Evolutionary conservation across 2,113 vertebrate genomes (phyloP).

Genomic region (Bagarius yarrelli): DNA sequence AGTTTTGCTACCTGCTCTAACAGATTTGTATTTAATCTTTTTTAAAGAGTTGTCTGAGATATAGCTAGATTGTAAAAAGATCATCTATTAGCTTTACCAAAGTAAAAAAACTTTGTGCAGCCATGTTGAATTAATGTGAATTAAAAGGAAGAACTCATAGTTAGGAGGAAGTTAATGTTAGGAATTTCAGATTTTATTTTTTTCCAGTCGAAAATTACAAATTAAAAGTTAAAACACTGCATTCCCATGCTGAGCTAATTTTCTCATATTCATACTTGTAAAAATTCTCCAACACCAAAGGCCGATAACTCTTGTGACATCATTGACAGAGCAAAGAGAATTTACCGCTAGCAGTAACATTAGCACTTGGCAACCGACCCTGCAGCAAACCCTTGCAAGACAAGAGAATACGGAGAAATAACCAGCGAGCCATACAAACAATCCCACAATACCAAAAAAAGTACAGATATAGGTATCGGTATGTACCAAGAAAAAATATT

Average conservation of each 20-base stretch:
- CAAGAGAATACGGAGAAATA: too few species aligned
- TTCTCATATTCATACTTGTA: too few species aligned
- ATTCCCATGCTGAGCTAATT: background rate
- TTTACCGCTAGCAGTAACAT: too few species aligned
- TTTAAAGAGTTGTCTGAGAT: background rate
- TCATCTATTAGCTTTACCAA: background rate
- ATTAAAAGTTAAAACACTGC: background rate
- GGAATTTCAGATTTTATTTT: background rate
- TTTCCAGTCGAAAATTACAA: background rate
- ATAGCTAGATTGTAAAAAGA: background rate
- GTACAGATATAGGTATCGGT: too few species aligned
- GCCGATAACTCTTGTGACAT: too few species aligned
- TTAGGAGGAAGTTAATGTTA: background rate
- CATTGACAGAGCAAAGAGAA: too few species aligned
- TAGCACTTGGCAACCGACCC: too few species aligned
- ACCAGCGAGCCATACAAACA: too few species aligned
- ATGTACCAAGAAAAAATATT: too few species aligned
- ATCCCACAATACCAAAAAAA: too few species aligned
- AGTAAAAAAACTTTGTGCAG: background rate
- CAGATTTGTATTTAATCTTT: background rate
- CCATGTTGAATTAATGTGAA: background rate
- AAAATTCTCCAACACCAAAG: too few species aligned
- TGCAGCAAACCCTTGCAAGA: too few species aligned
- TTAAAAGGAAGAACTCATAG: background rate
- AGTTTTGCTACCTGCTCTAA: conserved; percentile 6